Percentiles rank a stretch among this genome's conserved stretches.
phyloP scores from a whole-genome alignment of 2,797 vertebrate genomes.

The Otolemur crassicaudatus region DNA sequence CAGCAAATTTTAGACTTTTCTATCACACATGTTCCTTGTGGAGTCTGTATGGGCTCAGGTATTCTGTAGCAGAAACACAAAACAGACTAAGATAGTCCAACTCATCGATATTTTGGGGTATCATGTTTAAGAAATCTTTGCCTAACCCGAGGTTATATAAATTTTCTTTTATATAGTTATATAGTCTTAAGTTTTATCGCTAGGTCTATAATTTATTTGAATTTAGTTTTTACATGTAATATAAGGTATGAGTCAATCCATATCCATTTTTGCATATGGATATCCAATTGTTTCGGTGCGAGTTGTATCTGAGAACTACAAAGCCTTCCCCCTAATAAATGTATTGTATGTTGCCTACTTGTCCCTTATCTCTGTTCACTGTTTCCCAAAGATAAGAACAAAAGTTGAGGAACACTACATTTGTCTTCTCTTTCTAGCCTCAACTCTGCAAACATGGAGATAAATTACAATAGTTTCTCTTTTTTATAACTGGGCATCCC shows the following conservation, averaged over 20 bases:
- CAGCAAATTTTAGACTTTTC: slow-evolving; percentile 70
- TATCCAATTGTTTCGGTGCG: not conserved
- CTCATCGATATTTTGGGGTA: not conserved
- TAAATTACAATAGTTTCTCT: slow-evolving; percentile 59
- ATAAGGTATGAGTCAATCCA: not conserved
- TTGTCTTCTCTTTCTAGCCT: slow-evolving; percentile 32
- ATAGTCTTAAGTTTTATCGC: slow-evolving; percentile 53
- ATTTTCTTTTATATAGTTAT: slow-evolving; percentile 8
- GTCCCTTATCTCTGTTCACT: not conserved
- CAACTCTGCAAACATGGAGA: not conserved
- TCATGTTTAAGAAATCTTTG: slow-evolving; percentile 29
- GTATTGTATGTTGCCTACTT: not conserved
- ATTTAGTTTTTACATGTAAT: not conserved
- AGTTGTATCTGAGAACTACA: not conserved
- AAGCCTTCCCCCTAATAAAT: not conserved
- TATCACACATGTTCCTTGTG: slow-evolving; percentile 80
- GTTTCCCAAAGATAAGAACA: not conserved
- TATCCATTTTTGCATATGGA: not conserved
- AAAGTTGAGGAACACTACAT: not conserved
- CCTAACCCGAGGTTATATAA: slow-evolving; percentile 31
- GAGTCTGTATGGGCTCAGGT: slow-evolving; percentile 51
- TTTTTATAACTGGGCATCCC: slow-evolving; percentile 49
- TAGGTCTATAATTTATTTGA: slow-evolving; percentile 34
- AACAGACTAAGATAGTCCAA: not conserved
- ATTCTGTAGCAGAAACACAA: not conserved